Evolutionary conservation across 2,888 invertebrate genomes (phyloP), one percentile per base, ranked within the genome.

Genomic region (Hirtodrosophila confusa): DNA sequence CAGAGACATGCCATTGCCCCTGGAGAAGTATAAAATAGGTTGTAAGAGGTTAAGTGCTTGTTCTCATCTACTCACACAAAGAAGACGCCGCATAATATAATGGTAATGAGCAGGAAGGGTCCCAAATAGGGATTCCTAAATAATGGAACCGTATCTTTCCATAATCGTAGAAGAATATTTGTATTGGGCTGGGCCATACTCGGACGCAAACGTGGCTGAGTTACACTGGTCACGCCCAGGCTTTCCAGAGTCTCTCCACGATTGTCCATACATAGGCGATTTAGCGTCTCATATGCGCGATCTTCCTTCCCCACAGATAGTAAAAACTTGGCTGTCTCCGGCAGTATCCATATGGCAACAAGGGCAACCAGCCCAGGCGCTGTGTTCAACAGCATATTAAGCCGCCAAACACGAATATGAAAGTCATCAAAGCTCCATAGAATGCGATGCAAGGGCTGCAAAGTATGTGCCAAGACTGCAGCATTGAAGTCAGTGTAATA

Each of bases 291-390:
- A 33, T 49, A 55, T 8, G 83, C 80, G 7, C 24, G 43, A 0
- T 53, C 51, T 0, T 8, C 2, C 3, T 69, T 3, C 0, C 45
- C 39, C 0, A 40, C 3, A 0, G 67, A 51, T 0, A 82, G 11
- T 10, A 63, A 24, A 37, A 57, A 80, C 45, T 75, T 77, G 2
- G 77, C 61, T 0, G 69, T 63, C 29, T 82, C 70, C 0, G 80
- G 83, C 27, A 80, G 47, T 0, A n/a, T 0, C 0, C 3, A 49
- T 2, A 64, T 3, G 0, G 11, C 0, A 0, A 45, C 3, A 0
- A 61, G 0, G 0, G 55, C 65, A 1, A 31, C 0, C 0, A 72
- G 0, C 0, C 69, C 74, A 0, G 74, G 76, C 7, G 63, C 0
- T 4, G 29, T 2, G 35, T 58, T 44, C 0, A 62, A 0, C 3